These are phyloP conservation scores for Calcarius ornatus DNA, from an alignment of 2,113 vertebrate species.

Conservation along the genomic window DNA sequence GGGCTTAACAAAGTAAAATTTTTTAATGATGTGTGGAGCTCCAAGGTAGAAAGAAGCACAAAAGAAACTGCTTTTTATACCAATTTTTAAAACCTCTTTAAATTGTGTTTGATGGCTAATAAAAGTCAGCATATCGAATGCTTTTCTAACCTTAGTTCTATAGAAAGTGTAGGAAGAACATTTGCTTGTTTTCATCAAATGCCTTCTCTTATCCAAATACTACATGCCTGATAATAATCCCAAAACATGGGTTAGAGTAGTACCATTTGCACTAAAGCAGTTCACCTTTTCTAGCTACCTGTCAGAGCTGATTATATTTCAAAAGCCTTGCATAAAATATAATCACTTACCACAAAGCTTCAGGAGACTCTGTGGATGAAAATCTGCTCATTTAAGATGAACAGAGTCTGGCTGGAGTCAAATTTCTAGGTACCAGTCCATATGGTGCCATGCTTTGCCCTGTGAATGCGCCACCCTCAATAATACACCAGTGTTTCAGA, in stretches of 20 bases:
- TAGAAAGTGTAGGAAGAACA: neutral
- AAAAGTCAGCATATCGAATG: neutral
- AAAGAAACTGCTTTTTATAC: neutral
- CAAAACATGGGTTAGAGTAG: neutral
- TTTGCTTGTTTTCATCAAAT: neutral
- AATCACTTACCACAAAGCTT: neutral
- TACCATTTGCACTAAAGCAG: neutral
- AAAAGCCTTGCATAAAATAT: neutral
- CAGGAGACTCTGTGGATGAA: neutral
- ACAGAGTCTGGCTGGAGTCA: neutral
- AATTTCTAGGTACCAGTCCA: rapidly evolving
- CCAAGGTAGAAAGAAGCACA: neutral
- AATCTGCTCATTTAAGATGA: neutral
- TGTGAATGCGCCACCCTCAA: neutral
- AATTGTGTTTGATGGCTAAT: neutral
- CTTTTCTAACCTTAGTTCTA: neutral
- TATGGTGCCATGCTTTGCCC: neutral
- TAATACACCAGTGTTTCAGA: neutral
- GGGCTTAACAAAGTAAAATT: neutral
- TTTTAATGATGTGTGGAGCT: rapidly evolving
- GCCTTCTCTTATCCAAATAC: neutral
- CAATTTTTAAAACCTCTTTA: neutral
- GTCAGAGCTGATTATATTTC: neutral
- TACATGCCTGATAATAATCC: neutral
- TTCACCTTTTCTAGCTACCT: neutral